Evolutionary conservation across 1,140 invertebrate genomes (phyloP).

Genomic region (Bombus turneri): DNA sequence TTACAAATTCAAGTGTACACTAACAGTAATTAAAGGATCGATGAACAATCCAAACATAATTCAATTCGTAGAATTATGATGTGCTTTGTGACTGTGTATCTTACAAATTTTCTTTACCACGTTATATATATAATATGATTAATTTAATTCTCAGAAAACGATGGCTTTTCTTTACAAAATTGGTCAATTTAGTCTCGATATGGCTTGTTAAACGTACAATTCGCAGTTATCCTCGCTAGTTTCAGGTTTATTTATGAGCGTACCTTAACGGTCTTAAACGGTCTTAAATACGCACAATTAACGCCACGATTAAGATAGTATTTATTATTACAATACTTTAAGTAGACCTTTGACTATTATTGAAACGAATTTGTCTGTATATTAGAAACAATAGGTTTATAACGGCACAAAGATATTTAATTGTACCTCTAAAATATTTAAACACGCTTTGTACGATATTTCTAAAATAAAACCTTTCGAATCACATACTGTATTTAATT

Average conservation of each 20-base stretch:
- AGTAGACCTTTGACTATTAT: background rate
- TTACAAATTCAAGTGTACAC: too few species aligned
- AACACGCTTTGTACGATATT: constrained; percentile 8
- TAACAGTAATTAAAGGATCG: too few species aligned
- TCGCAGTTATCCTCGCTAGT: background rate
- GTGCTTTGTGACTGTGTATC: too few species aligned
- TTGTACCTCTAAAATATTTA: background rate
- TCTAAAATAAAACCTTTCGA: constrained; percentile 13
- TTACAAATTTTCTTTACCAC: too few species aligned
- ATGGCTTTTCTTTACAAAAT: too few species aligned
- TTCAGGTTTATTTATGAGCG: background rate
- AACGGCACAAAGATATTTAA: background rate
- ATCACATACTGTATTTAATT: background rate
- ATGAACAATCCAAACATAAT: too few species aligned
- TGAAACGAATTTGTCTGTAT: constrained; percentile 8
- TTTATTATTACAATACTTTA: constrained; percentile 29
- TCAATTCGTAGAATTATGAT: too few species aligned
- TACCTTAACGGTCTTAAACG: background rate
- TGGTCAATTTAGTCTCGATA: too few species aligned
- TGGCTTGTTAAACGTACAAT: too few species aligned
- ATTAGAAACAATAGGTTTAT: background rate
- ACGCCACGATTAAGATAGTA: constrained; percentile 13
- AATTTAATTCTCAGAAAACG: too few species aligned
- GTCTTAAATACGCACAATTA: constrained; percentile 4
- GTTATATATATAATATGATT: too few species aligned